Conservation (phyloP, 2,113 vertebrate genomes). For the Rhinogobius similis region DNA sequence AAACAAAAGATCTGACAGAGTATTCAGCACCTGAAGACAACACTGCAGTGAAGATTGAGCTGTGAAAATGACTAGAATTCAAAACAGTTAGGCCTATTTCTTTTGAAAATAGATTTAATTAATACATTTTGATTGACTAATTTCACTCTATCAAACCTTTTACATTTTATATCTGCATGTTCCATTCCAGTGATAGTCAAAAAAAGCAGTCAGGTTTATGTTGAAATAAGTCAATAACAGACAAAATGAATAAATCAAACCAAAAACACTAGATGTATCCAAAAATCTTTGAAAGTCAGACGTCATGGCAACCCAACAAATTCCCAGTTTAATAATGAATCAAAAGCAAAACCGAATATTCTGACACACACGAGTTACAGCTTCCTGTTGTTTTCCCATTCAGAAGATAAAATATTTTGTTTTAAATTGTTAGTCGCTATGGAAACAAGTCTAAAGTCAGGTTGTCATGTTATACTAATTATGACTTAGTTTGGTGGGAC, state of each 20-base stretch:
- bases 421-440: too few relatives aligned
- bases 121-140: background rate
- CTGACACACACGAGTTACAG: too few relatives aligned
- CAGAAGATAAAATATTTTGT: too few relatives aligned
- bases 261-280: background rate
- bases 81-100: background rate
- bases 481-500: too few relatives aligned
- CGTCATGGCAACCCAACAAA: too few relatives aligned
- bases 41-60: conserved; percentile 7
- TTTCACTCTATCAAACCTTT: background rate
- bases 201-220: too few relatives aligned
- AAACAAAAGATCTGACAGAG: conserved; percentile 31
- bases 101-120: background rate
- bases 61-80: background rate
- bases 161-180: background rate
- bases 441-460: too few relatives aligned
- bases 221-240: background rate
- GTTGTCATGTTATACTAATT: too few relatives aligned
- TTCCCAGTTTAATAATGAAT: background rate
- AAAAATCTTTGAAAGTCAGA: background rate
- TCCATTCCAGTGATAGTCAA: too few relatives aligned
- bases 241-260: background rate
- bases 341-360: too few relatives aligned
- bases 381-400: too few relatives aligned
- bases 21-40: conserved; percentile 40